These are phyloP conservation scores for Lepidotrigona ventralis DNA, from an alignment of 1,140 invertebrate species.

Conservation along the genomic window DNA sequence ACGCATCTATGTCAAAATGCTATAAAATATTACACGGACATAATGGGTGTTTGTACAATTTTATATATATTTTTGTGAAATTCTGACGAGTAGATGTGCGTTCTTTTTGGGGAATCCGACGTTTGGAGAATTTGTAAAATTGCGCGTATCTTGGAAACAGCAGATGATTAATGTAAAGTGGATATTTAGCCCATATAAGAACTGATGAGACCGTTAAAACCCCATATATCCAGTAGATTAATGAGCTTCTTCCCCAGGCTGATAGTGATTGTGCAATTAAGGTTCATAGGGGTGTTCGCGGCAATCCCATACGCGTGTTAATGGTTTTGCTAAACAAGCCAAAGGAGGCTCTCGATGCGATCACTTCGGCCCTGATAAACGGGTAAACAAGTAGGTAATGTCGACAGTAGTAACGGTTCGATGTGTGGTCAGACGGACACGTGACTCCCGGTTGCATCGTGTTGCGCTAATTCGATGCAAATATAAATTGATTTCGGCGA, in stretches of 20 bases:
- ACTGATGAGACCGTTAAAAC: background rate
- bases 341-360: constrained; percentile 31
- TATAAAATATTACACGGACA: too few relatives aligned
- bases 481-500: constrained; percentile 28
- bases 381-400: constrained; percentile 42
- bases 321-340: constrained; percentile 29
- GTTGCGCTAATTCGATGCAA: constrained; percentile 27
- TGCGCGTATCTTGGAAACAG: too few relatives aligned
- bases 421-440: constrained; percentile 51
- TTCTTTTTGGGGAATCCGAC: too few relatives aligned
- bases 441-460: constrained; percentile 30
- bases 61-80: too few relatives aligned
- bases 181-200: background rate
- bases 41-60: too few relatives aligned
- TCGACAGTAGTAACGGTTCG: constrained; percentile 49
- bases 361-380: constrained; percentile 36
- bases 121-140: too few relatives aligned
- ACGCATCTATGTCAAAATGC: too few relatives aligned
- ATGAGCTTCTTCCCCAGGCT: background rate
- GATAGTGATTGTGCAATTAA: constrained; percentile 11
- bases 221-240: background rate
- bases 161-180: too few relatives aligned
- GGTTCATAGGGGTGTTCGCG: background rate
- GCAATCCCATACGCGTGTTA: constrained; percentile 23
- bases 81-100: too few relatives aligned